Conservation (phyloP, 2,888 invertebrate species). For the Idaea straminata region DNA sequence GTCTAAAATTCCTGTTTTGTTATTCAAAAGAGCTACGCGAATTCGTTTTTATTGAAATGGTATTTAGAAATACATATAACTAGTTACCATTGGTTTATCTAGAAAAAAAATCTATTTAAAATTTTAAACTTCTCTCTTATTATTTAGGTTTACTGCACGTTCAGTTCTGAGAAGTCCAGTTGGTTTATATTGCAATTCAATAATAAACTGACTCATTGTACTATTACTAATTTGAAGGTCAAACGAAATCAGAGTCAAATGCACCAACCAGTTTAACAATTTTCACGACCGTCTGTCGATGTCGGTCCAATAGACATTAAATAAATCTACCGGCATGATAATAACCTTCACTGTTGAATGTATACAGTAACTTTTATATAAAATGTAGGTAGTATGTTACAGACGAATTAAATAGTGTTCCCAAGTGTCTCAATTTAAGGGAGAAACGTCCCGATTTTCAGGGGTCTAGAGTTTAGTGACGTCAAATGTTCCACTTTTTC, state of each 20-base stretch:
- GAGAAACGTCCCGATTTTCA: too few relatives aligned
- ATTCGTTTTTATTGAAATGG: too few relatives aligned
- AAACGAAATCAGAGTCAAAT: slow-evolving; percentile 41
- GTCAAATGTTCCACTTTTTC: too few relatives aligned
- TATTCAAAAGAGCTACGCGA: too few relatives aligned
- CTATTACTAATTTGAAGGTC: slow-evolving; percentile 58
- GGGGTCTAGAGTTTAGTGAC: too few relatives aligned
- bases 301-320: slow-evolving; percentile 29
- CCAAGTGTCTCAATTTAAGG: too few relatives aligned
- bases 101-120: neutral
- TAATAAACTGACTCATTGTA: slow-evolving; percentile 59
- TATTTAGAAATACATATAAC: too few relatives aligned
- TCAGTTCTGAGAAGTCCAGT: slow-evolving; percentile 36
- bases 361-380: neutral
- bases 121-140: neutral
- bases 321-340: slow-evolving; percentile 34
- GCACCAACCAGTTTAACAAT: slow-evolving; percentile 45
- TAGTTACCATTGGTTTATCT: too few relatives aligned
- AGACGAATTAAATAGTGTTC: too few relatives aligned
- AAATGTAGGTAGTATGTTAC: neutral
- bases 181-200: slow-evolving; percentile 32
- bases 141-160: slow-evolving; percentile 38
- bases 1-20: too few relatives aligned
- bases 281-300: slow-evolving; percentile 28
- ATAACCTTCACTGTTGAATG: neutral